A percentile compares a stretch with the other conserved stretches of the same genome.
phyloP scores from a whole-genome alignment of 2,888 invertebrate genomes.

The Ctena decussata region DNA sequence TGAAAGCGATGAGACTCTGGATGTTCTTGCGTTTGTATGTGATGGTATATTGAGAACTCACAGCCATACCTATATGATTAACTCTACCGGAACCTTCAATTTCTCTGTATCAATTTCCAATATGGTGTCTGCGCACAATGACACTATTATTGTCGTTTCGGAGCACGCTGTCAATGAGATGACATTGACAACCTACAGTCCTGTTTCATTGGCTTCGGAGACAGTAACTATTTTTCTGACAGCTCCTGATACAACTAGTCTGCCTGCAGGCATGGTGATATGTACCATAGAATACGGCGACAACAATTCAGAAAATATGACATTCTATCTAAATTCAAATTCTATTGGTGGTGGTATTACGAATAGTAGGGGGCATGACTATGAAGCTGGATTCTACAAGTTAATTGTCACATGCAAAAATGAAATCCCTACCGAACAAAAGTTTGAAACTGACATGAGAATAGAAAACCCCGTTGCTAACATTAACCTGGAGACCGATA shows the following conservation, averaged over 20 bases:
- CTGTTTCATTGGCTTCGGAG: not conserved
- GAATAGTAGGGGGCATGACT: not conserved
- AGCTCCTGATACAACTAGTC: no score
- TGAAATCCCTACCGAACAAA: slow-evolving; percentile 19
- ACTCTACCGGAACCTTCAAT: not conserved
- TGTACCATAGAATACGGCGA: not conserved
- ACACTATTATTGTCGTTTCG: not conserved
- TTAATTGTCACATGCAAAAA: not conserved
- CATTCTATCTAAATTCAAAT: no score
- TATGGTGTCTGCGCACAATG: not conserved
- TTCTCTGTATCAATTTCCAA: slow-evolving; percentile 21
- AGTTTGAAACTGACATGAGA: not conserved
- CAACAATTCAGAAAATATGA: not conserved
- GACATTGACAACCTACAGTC: not conserved
- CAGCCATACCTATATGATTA: not conserved
- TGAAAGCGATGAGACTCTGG: not conserved
- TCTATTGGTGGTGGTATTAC: no score
- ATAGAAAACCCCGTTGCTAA: slow-evolving; percentile 13
- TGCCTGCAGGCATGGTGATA: not conserved
- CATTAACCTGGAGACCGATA: slow-evolving; percentile 7
- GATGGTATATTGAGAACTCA: not conserved
- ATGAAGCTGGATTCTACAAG: slow-evolving; percentile 14
- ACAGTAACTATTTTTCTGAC: not conserved
- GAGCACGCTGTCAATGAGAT: not conserved
- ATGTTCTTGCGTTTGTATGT: not conserved